Percentiles rank a stretch among this genome's conserved stretches.
Conservation (phyloP, 2,888 invertebrate species). For the Idaea biselata region DNA sequence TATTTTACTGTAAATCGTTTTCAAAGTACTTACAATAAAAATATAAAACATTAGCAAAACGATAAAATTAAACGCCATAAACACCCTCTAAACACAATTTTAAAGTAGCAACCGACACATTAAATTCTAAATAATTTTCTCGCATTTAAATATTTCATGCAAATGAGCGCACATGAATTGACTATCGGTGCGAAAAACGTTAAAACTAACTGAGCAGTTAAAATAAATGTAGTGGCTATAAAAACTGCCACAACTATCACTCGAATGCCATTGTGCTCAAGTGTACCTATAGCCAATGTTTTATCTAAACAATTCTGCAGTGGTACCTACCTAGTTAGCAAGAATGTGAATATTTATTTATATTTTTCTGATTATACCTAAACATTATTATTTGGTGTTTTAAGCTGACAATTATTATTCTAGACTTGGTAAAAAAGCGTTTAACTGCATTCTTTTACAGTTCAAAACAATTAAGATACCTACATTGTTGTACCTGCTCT, state of each 20-base stretch:
- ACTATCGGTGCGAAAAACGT: slow-evolving; percentile 71
- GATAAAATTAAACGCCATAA: not conserved
- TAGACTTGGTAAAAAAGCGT: too few relatives aligned
- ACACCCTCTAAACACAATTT: not conserved
- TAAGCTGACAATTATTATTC: too few relatives aligned
- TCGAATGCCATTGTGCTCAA: slow-evolving; percentile 72
- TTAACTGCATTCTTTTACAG: too few relatives aligned
- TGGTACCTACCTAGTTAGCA: slow-evolving; percentile 22
- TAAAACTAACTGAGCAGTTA: slow-evolving; percentile 80
- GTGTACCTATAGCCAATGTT: slow-evolving; percentile 29
- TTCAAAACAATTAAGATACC: too few relatives aligned
- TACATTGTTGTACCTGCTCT: too few relatives aligned
- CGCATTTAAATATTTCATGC: not conserved
- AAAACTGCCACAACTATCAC: slow-evolving; percentile 81
- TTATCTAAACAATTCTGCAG: slow-evolving; percentile 40
- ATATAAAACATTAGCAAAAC: not conserved
- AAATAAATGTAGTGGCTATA: slow-evolving; percentile 81
- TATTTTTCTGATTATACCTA: not conserved
- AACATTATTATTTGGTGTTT: too few relatives aligned
- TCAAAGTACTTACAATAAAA: not conserved
- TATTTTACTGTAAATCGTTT: slow-evolving; percentile 8
- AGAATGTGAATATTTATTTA: slow-evolving; percentile 43
- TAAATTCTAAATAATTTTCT: not conserved
- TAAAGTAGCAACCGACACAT: slow-evolving; percentile 1
- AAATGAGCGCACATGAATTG: slow-evolving; percentile 31